Percentiles rank a stretch among this genome's conserved stretches.
These are phyloP conservation scores for Cryptus viduatorius DNA, from an alignment of 2,888 invertebrate species.

Conservation along the genomic window DNA sequence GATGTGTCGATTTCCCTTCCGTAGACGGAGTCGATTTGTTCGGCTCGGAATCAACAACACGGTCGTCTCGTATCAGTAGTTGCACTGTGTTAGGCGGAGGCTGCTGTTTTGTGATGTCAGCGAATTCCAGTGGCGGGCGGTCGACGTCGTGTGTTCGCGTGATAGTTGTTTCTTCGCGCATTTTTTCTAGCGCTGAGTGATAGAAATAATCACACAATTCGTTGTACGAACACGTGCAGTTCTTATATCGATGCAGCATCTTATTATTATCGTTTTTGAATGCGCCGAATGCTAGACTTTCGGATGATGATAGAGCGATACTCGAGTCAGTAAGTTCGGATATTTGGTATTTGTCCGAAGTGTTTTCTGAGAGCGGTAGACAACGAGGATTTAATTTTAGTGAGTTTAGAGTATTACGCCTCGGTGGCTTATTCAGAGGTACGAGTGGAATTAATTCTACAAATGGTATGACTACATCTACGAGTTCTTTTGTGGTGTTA, in stretches of 20 bases:
- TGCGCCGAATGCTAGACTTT: neutral
- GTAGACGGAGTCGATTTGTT: neutral
- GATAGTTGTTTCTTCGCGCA: neutral
- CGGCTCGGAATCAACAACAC: neutral
- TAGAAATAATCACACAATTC: neutral
- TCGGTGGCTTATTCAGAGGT: neutral
- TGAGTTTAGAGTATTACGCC: neutral
- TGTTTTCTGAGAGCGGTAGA: neutral
- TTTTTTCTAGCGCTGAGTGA: neutral
- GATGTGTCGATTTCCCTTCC: neutral
- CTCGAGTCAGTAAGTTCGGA: neutral
- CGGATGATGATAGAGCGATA: neutral
- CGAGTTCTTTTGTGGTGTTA: neutral
- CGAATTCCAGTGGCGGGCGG: neutral
- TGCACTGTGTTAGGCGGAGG: neutral
- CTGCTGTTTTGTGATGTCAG: neutral
- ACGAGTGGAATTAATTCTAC: neutral
- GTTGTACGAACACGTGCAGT: neutral
- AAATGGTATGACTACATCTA: neutral
- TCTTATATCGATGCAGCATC: neutral
- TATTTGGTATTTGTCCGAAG: neutral
- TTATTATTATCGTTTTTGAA: neutral
- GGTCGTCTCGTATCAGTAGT: constrained; percentile 12
- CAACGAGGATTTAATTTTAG: neutral
- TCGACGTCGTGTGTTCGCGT: neutral